These are phyloP conservation scores for Scrobipalpa costella DNA, from an alignment of 2,888 invertebrate genomes.

Conservation along the genomic window DNA sequence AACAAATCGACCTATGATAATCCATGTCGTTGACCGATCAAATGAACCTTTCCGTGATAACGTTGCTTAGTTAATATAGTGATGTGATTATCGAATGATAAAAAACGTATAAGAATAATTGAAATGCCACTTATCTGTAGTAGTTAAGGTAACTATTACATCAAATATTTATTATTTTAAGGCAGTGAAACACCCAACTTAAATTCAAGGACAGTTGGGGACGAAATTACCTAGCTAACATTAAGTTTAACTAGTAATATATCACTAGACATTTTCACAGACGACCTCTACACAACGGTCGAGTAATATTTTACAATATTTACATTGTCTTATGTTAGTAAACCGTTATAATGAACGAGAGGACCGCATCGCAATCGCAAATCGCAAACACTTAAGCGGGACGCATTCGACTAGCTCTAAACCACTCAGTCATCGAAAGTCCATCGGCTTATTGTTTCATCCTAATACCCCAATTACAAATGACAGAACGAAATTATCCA, in stretches of 20 bases:
- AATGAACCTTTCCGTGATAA: constrained; percentile 30
- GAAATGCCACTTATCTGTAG: constrained; percentile 72
- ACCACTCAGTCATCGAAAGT: constrained; percentile 77
- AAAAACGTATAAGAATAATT: constrained; percentile 58
- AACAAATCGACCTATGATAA: constrained; percentile 27
- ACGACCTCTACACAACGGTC: constrained; percentile 74
- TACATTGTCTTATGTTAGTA: constrained; percentile 72
- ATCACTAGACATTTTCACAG: constrained; percentile 78
- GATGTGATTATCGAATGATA: constrained; percentile 51
- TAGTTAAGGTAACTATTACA: constrained; percentile 75
- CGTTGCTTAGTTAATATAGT: constrained; percentile 32
- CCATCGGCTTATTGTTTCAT: constrained; percentile 74
- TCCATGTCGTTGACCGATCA: constrained; percentile 30
- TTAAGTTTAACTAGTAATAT: constrained; percentile 74
- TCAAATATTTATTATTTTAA: constrained; percentile 74
- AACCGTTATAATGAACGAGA: constrained; percentile 55
- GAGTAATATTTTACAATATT: constrained; percentile 78
- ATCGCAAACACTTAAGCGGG: constrained; percentile 66
- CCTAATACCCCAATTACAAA: constrained; percentile 73
- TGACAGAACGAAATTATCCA: constrained; percentile 67
- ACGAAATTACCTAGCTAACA: constrained; percentile 80
- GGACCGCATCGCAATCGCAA: constrained; percentile 32
- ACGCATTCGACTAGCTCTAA: constrained; percentile 59
- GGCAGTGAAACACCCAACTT: constrained; percentile 81
- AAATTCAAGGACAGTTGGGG: constrained; percentile 79